phyloP scores from a whole-genome alignment of 2,888 invertebrate genomes.

The Parnassius glacialis region DNA sequence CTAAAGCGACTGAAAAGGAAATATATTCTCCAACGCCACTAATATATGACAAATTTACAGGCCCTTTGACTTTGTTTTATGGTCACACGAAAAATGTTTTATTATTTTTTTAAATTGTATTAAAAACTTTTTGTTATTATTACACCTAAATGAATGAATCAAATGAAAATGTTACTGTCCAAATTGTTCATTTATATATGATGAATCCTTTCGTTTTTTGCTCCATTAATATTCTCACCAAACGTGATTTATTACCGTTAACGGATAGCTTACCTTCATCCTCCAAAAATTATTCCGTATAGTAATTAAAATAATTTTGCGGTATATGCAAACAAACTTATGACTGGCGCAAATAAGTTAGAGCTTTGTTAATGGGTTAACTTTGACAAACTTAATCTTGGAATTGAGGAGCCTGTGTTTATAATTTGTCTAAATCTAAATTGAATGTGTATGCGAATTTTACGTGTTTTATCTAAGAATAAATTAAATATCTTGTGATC shows the following conservation, averaged over 20 bases:
- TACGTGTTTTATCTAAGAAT: no score
- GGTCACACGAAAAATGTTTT: no score
- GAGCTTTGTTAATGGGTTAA: slow-evolving; percentile 69
- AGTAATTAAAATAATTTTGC: slow-evolving; percentile 64
- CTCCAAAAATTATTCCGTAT: slow-evolving; percentile 11
- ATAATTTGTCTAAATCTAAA: slow-evolving; percentile 10
- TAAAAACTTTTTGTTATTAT: no score
- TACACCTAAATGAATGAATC: no score
- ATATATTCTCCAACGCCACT: no score
- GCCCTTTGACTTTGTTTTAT: no score
- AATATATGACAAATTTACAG: no score
- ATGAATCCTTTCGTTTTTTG: slow-evolving; percentile 56
- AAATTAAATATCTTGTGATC: no score
- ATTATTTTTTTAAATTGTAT: no score
- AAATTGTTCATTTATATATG: no score
- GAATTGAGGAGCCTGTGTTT: slow-evolving; percentile 7
- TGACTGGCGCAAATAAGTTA: slow-evolving; percentile 68
- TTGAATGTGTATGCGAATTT: neutral
- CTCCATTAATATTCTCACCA: neutral
- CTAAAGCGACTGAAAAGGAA: no score
- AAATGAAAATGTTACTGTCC: no score
- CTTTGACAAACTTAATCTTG: slow-evolving; percentile 57
- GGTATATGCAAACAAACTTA: slow-evolving; percentile 54
- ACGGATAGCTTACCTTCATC: slow-evolving; percentile 7
- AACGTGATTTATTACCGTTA: slow-evolving; percentile 15